Percentiles rank a stretch among this genome's conserved stretches.
phyloP scores from a whole-genome alignment of 2,888 invertebrate species.

The Argyresthia albistria region DNA sequence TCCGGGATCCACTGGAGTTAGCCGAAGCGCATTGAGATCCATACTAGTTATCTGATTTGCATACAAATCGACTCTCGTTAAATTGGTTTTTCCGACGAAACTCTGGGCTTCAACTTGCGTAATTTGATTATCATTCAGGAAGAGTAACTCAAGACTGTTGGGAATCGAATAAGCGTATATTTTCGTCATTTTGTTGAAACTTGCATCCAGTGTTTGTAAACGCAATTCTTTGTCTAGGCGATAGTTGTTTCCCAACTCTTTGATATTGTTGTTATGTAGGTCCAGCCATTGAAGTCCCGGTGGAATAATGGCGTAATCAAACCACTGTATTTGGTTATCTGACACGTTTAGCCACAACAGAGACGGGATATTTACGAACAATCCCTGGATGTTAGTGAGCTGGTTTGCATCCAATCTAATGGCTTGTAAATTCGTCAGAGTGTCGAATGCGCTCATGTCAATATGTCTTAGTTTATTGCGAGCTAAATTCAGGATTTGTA shows the following conservation, averaged over 20 bases:
- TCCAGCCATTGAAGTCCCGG: slow-evolving; percentile 89
- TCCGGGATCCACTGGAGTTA: slow-evolving; percentile 84
- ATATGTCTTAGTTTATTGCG: slow-evolving; percentile 85
- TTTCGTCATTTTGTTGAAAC: slow-evolving; percentile 88
- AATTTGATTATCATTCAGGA: slow-evolving; percentile 92
- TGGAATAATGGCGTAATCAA: slow-evolving; percentile 90
- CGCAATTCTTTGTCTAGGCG: slow-evolving; percentile 79
- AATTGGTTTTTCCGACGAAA: slow-evolving; percentile 89
- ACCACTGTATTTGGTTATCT: slow-evolving; percentile 90
- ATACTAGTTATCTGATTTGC: slow-evolving; percentile 92
- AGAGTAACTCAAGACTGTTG: slow-evolving; percentile 87
- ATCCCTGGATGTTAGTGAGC: slow-evolving; percentile 84
- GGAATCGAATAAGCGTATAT: slow-evolving; percentile 85
- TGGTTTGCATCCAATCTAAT: slow-evolving; percentile 90
- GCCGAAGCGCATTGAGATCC: slow-evolving; percentile 89
- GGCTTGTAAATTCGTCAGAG: slow-evolving; percentile 85
- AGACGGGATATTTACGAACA: slow-evolving; percentile 87
- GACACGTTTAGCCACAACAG: slow-evolving; percentile 92
- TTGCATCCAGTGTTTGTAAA: slow-evolving; percentile 89
- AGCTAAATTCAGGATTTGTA: slow-evolving; percentile 91
- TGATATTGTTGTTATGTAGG: slow-evolving; percentile 88
- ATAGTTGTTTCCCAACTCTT: slow-evolving; percentile 83
- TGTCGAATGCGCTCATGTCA: slow-evolving; percentile 86
- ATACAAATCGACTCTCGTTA: slow-evolving; percentile 92
- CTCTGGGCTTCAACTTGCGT: slow-evolving; percentile 89